phyloP scores from a whole-genome alignment of 2,113 vertebrate species.

The Cavia porcellus region DNA sequence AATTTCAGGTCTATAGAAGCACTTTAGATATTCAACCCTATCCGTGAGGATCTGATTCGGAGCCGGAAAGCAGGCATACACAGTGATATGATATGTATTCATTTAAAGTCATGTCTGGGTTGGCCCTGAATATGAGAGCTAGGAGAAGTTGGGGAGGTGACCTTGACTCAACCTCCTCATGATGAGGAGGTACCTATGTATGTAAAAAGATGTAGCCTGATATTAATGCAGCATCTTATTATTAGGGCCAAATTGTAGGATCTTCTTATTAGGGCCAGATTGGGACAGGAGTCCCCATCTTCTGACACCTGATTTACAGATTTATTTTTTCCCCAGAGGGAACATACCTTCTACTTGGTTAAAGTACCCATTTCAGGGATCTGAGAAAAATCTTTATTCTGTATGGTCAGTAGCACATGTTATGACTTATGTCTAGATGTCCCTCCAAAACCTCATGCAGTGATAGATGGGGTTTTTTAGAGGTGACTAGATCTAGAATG shows the following conservation, averaged over 20 bases:
- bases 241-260: not conserved
- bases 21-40: not conserved
- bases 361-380: not conserved
- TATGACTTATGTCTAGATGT: not conserved
- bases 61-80: conserved; percentile 35
- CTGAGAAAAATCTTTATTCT: conserved; percentile 9
- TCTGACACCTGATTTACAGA: not conserved
- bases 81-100: conserved; percentile 28
- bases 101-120: conserved; percentile 13
- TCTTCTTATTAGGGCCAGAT: not conserved
- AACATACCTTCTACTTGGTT: not conserved
- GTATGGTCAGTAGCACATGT: not conserved
- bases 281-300: not conserved
- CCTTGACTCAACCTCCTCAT: not conserved
- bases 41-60: not conserved
- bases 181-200: not conserved
- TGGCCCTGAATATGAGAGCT: not conserved
- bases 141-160: not conserved
- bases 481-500: not conserved
- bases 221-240: not conserved
- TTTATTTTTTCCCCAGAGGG: not conserved
- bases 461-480: not conserved
- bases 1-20: conserved; percentile 42
- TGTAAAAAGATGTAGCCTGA: not conserved
- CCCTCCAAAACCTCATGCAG: not conserved